Evolutionary conservation across 2,113 vertebrate species (phyloP).

Genomic region (Corynorhinus townsendii): DNA sequence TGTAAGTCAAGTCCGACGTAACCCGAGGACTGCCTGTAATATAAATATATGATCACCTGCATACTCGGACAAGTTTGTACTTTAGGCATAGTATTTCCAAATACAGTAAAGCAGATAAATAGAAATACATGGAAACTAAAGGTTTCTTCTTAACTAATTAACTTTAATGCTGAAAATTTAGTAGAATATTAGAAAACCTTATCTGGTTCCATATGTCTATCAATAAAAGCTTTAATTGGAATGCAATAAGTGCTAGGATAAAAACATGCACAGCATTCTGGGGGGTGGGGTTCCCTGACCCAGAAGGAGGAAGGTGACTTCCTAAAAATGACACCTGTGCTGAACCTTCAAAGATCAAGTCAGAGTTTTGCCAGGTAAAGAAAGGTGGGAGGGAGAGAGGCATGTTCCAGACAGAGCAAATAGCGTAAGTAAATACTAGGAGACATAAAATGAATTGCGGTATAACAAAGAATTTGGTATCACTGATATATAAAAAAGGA

Average conservation of each 20-base stretch:
- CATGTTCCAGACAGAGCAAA: not conserved
- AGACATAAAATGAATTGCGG: not conserved
- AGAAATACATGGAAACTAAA: not conserved
- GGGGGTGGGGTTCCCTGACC: not conserved
- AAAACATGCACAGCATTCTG: not conserved
- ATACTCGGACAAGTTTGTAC: not conserved
- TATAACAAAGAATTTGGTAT: not conserved
- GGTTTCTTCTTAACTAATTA: slow-evolving; percentile 1
- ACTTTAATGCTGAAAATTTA: not conserved
- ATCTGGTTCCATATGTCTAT: not conserved
- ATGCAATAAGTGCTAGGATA: not conserved
- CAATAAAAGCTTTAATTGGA: slow-evolving; percentile 6
- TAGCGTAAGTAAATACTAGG: not conserved
- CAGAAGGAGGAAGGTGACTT: not conserved
- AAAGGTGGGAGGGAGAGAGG: not conserved
- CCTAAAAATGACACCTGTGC: not conserved
- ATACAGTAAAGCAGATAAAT: not conserved
- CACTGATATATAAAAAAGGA: not conserved
- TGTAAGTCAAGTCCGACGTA: too few species aligned
- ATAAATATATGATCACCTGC: not conserved
- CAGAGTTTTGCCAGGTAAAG: not conserved
- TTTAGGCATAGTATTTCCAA: slow-evolving; percentile 3
- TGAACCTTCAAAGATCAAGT: not conserved
- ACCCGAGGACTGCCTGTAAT: not conserved
- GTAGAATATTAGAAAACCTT: not conserved